Evolutionary conservation across 2,113 vertebrate genomes (phyloP).

Genomic region (Xyliphius kryptos): DNA sequence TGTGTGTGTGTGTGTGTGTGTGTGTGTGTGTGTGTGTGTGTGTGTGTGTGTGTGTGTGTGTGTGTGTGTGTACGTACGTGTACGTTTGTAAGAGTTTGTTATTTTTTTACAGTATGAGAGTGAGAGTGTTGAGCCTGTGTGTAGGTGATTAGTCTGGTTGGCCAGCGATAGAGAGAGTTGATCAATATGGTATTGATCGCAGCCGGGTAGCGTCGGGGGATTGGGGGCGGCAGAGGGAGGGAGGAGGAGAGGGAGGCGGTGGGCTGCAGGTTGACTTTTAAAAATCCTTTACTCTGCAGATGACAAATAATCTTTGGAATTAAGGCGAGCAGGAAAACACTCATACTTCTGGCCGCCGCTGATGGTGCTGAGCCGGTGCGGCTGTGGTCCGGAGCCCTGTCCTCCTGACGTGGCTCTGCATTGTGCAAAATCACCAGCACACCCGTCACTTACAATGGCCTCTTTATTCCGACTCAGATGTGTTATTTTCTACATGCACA

Average conservation of each 20-base stretch:
- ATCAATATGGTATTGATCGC: constrained; percentile 75
- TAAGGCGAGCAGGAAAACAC: constrained; percentile 54
- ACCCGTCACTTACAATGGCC: constrained; percentile 3
- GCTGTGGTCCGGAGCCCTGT: not conserved
- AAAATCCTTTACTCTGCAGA: constrained; percentile 75
- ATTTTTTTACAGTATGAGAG: constrained; percentile 43
- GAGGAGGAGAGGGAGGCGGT: constrained; percentile 53
- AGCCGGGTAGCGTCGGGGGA: constrained; percentile 67
- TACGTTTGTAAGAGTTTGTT: constrained; percentile 20
- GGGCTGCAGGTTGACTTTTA: constrained; percentile 71
- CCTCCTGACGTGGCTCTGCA: not conserved
- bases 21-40: not conserved
- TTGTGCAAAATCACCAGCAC: constrained; percentile 7
- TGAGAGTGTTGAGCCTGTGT: constrained; percentile 64
- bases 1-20: no score
- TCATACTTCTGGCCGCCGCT: constrained; percentile 32
- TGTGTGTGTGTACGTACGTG: not conserved
- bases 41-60: not conserved
- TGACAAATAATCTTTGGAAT: constrained; percentile 73
- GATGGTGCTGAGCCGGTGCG: not conserved
- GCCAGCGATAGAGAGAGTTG: constrained; percentile 78
- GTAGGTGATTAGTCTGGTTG: constrained; percentile 79
- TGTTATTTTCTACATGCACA: constrained; percentile 23
- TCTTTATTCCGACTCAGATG: constrained; percentile 13
- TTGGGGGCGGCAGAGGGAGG: constrained; percentile 49